phyloP scores from a whole-genome alignment of 64 coral and sea anemone species.

The Stylophora pistillata region DNA sequence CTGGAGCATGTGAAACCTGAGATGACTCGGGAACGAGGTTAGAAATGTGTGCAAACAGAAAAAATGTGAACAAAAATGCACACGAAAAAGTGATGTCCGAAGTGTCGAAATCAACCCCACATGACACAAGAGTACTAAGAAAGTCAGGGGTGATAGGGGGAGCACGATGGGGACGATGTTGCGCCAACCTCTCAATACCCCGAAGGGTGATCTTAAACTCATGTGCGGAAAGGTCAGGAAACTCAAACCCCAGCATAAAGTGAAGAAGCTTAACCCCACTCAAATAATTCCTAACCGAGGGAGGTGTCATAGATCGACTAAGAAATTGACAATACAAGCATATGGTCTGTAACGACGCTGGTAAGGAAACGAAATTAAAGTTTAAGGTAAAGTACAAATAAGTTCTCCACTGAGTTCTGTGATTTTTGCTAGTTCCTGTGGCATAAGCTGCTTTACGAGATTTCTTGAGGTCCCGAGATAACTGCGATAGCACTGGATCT shows the following conservation, averaged over 20 bases:
- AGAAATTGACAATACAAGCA: slow-evolving; percentile 27
- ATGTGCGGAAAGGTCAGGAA: background rate
- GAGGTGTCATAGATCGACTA: slow-evolving; percentile 8
- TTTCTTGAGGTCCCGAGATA: slow-evolving; percentile 32
- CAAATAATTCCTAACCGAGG: background rate
- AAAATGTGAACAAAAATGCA: slow-evolving; percentile 1
- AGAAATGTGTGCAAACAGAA: background rate
- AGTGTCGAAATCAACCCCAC: background rate
- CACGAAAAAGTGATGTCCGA: background rate
- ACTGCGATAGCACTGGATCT: slow-evolving; percentile 6
- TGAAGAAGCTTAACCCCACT: slow-evolving; percentile 1
- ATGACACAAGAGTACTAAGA: background rate
- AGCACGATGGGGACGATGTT: background rate
- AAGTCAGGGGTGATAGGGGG: background rate
- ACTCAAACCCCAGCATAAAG: background rate
- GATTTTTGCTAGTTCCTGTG: slow-evolving; percentile 12
- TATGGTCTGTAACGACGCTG: background rate
- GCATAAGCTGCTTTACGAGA: background rate
- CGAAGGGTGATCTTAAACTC: slow-evolving; percentile 3
- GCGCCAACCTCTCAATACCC: slow-evolving; percentile 5
- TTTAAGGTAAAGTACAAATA: slow-evolving; percentile 9
- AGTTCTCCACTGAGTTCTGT: background rate
- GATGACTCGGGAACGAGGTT: background rate
- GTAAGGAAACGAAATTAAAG: slow-evolving; percentile 22
- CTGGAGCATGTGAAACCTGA: background rate